phyloP scores from a whole-genome alignment of 1,140 invertebrate species.

The Charaxes varanes region DNA sequence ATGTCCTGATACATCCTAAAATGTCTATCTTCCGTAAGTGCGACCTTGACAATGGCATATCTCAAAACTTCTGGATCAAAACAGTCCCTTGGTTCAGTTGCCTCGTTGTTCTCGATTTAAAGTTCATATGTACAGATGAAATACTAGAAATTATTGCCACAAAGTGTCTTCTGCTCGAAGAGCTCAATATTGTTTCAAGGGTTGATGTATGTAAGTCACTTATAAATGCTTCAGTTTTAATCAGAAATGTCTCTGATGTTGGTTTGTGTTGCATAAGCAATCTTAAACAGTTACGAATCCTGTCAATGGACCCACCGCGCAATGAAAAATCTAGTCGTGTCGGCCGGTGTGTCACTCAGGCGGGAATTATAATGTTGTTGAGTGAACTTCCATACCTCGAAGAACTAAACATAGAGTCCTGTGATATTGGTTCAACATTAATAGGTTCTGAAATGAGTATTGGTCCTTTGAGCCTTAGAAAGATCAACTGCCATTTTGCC shows the following conservation, averaged over 20 bases:
- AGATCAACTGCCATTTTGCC: constrained; percentile 66
- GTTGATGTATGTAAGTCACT: constrained; percentile 63
- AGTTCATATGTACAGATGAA: constrained; percentile 73
- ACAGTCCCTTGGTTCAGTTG: constrained; percentile 50
- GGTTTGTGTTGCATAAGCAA: constrained; percentile 50
- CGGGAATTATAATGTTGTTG: constrained; percentile 62
- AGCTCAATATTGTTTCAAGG: constrained; percentile 72
- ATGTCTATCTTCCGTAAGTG: constrained; percentile 63
- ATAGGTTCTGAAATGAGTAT: constrained; percentile 46
- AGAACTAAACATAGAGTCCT: constrained; percentile 65
- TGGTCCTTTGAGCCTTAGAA: constrained; percentile 54
- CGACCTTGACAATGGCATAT: constrained; percentile 59
- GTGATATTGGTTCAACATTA: constrained; percentile 66
- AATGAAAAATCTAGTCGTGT: constrained; percentile 55
- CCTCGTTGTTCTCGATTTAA: constrained; percentile 66
- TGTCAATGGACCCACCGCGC: constrained; percentile 65
- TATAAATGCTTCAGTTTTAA: constrained; percentile 67
- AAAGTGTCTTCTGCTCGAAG: constrained; percentile 63
- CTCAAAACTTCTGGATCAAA: constrained; percentile 60
- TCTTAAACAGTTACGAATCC: constrained; percentile 54
- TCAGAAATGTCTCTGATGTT: constrained; percentile 64
- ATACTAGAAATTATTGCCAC: constrained; percentile 69
- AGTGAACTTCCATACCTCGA: constrained; percentile 57
- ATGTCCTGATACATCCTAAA: constrained; percentile 59
- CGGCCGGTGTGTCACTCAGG: constrained; percentile 61